Conservation (phyloP, 1,140 invertebrate species). For the Pteromalus puparum region DNA sequence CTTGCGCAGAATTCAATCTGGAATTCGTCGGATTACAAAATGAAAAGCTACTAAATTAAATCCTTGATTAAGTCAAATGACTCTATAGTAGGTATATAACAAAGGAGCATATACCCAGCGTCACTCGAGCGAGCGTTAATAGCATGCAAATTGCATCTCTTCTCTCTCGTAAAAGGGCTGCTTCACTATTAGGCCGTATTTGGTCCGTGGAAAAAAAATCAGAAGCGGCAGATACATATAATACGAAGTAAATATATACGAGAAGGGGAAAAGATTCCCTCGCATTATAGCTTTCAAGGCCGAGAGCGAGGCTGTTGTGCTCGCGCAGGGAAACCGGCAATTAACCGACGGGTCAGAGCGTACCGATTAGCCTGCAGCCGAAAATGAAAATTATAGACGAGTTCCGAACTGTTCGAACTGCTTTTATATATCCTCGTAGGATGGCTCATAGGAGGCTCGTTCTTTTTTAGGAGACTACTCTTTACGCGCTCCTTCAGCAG, state of each 20-base stretch:
- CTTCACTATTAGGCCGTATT: background rate
- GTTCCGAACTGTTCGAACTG: conserved; percentile 10
- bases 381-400: conserved; percentile 67
- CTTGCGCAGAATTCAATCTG: too few species aligned
- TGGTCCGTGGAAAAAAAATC: too few species aligned
- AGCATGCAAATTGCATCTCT: background rate
- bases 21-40: too few species aligned
- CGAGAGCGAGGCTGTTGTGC: background rate
- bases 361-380: conserved; percentile 61
- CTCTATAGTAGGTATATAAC: too few species aligned
- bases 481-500: background rate
- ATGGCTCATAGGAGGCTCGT: background rate
- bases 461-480: background rate
- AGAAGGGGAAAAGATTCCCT: conserved; percentile 17
- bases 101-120: too few species aligned
- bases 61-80: too few species aligned
- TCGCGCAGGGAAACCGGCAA: conserved; percentile 52
- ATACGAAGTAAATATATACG: background rate
- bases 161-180: background rate
- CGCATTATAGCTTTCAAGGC: conserved; percentile 50
- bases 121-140: background rate
- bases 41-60: too few species aligned
- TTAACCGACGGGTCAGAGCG: conserved; percentile 53
- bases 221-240: background rate
- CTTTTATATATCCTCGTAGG: conserved; percentile 3